Evolutionary conservation across 2,888 invertebrate species (phyloP).

Genomic region (Hoplodrina ambigua): DNA sequence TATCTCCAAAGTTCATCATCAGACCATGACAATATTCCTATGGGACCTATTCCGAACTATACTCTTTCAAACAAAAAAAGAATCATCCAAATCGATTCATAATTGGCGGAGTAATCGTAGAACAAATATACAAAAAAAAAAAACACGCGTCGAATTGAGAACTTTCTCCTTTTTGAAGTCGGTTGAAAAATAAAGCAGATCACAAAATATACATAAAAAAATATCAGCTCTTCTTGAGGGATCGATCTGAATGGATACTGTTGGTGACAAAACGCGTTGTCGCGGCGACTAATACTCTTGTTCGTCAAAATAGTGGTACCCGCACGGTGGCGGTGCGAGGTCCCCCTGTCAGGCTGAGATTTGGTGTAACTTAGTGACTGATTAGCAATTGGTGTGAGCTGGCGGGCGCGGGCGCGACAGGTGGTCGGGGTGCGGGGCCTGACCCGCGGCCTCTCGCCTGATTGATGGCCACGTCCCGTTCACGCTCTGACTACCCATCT

Average conservation of each 20-base stretch:
- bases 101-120: no score
- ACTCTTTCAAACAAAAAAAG: no score
- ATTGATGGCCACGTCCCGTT: slow-evolving; percentile 81
- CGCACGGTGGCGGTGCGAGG: slow-evolving; percentile 72
- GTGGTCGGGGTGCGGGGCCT: slow-evolving; percentile 82
- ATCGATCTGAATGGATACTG: slow-evolving; percentile 58
- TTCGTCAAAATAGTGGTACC: slow-evolving; percentile 86
- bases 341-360: slow-evolving; percentile 85
- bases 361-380: slow-evolving; percentile 89
- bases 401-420: slow-evolving; percentile 87
- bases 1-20: no score
- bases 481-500: slow-evolving; percentile 75
- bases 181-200: not conserved
- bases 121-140: no score
- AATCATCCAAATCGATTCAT: no score
- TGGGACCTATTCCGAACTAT: no score
- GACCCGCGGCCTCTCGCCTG: slow-evolving; percentile 82
- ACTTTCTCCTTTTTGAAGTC: no score
- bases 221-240: slow-evolving; percentile 8
- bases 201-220: slow-evolving; percentile 5
- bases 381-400: slow-evolving; percentile 87
- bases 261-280: slow-evolving; percentile 69
- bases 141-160: no score
- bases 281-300: slow-evolving; percentile 78
- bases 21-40: no score